Evolutionary conservation across 2,888 invertebrate genomes (phyloP).

Genomic region (Rhagonycha fulva): DNA sequence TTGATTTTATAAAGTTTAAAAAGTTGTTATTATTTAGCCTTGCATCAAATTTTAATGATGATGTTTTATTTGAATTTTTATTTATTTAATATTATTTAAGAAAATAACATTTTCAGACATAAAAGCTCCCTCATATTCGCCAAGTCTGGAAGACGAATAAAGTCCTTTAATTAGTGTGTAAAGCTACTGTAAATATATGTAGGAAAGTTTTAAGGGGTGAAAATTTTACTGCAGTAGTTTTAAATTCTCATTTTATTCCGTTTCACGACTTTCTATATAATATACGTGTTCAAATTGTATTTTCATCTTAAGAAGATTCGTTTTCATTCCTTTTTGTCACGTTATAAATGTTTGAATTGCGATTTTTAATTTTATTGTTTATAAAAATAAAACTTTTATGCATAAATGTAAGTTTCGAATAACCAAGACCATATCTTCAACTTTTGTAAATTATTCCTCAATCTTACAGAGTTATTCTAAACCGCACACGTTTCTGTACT

Average conservation of each 20-base stretch:
- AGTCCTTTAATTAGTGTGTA: slow-evolving; percentile 21
- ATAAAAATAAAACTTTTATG: not conserved
- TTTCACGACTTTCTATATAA: slow-evolving; percentile 7
- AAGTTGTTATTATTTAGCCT: slow-evolving; percentile 3
- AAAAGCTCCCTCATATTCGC: slow-evolving; percentile 1
- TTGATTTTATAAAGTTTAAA: not conserved
- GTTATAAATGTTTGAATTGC: slow-evolving; percentile 11
- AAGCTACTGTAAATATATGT: slow-evolving; percentile 9
- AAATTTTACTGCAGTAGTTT: slow-evolving; percentile 5
- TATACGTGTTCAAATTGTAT: slow-evolving; percentile 22
- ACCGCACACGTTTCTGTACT: not conserved
- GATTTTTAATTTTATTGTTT: slow-evolving; percentile 17
- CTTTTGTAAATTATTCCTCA: not conserved
- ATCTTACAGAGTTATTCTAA: not conserved
- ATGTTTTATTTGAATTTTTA: slow-evolving; percentile 6
- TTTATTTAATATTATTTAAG: slow-evolving; percentile 13
- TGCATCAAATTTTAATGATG: slow-evolving; percentile 18
- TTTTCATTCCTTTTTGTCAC: slow-evolving; percentile 18
- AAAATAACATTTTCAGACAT: slow-evolving; percentile 4
- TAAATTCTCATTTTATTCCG: slow-evolving; percentile 19
- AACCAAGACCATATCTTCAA: not conserved
- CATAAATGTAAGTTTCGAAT: not conserved
- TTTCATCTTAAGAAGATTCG: slow-evolving; percentile 14
- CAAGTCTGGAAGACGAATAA: not conserved
- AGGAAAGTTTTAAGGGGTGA: slow-evolving; percentile 15